Evolutionary conservation across 2,113 vertebrate species (phyloP).

Genomic region (Vulpes lagopus): DNA sequence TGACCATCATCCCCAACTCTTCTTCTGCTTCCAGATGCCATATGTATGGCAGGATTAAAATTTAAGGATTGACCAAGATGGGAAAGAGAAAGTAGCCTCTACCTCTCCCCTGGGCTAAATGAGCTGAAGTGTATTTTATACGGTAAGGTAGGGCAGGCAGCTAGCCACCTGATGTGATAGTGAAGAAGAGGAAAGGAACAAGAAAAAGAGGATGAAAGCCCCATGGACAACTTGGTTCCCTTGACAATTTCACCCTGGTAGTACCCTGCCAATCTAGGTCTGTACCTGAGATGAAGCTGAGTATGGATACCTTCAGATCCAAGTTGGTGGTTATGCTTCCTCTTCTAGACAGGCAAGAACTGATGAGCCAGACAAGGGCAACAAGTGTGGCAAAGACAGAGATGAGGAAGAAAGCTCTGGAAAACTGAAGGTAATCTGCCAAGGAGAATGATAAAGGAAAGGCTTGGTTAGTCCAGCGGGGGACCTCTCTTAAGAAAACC

Average conservation of each 20-base stretch:
- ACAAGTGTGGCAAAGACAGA: constrained; percentile 32
- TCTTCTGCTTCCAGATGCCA: not conserved
- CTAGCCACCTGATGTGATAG: not conserved
- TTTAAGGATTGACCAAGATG: not conserved
- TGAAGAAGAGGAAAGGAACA: not conserved
- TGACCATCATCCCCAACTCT: not conserved
- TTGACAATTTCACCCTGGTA: not conserved
- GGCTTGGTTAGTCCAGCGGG: not conserved
- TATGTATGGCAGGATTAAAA: not conserved
- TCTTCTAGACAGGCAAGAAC: constrained; percentile 38
- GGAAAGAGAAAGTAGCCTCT: not conserved
- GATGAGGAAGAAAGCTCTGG: constrained; percentile 70
- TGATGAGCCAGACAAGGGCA: constrained; percentile 56
- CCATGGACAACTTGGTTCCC: not conserved
- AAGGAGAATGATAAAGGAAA: constrained; percentile 13
- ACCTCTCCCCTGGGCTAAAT: not conserved
- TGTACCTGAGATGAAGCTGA: constrained; percentile 78
- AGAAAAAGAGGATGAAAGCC: not conserved
- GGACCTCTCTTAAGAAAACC: not conserved
- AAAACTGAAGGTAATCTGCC: constrained; percentile 71
- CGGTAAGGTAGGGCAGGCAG: not conserved
- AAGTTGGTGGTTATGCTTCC: not conserved
- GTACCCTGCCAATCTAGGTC: not conserved
- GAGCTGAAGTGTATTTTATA: not conserved
- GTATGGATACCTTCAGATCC: constrained; percentile 73